Evolutionary conservation across 1,140 invertebrate species (phyloP), one percentile per base, ranked within the genome.

Genomic region (Homarus americanus): DNA sequence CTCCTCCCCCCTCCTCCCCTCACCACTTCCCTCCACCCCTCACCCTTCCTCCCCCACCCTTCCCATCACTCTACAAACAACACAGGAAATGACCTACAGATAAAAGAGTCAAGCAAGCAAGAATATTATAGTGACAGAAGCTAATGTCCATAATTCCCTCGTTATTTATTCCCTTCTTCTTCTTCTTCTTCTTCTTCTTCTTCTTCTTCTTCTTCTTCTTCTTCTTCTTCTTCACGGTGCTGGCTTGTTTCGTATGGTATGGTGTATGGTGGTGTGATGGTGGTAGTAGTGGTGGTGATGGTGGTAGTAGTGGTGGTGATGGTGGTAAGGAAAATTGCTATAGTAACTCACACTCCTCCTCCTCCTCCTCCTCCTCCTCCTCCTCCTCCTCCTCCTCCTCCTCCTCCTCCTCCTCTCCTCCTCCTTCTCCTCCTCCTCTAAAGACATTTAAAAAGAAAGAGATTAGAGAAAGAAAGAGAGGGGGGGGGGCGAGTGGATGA

Each of bases 81-180:
- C 12, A 20, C 0, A 63, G 12, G 58, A 15, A 20, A 63, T 17
- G 0, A 63, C 3, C 58, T 4, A 24, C 4, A 63, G 12, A 69
- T 32, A 32, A 32, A 32, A 12, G 63, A 69, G 63, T 32, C 0
- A 69, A 41, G 36, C 63, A 40, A 69, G 63, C 17, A 69, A 72
- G 58, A 72, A 41, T 49, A 75, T 34, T 49, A 1, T 49, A 28
- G 53, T 49, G 83, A 85, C 28, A 32, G 20, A 20, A 40, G 49
- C 34, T 73, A 85, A 75, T 75, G 34, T n/a, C 36, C 83, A 32
- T 49, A 85, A 85, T 69, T 75, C 41, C 69, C 66, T 49, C 83
- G 20, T 75, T 49, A 75, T n/a, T n/a, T n/a, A n/a, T n/a, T n/a
- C n/a, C n/a, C n/a, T n/a, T n/a, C n/a, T n/a, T n/a, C 69, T 85